Conservation (phyloP, 2,888 invertebrate genomes). For the Octonoba sinensis region DNA sequence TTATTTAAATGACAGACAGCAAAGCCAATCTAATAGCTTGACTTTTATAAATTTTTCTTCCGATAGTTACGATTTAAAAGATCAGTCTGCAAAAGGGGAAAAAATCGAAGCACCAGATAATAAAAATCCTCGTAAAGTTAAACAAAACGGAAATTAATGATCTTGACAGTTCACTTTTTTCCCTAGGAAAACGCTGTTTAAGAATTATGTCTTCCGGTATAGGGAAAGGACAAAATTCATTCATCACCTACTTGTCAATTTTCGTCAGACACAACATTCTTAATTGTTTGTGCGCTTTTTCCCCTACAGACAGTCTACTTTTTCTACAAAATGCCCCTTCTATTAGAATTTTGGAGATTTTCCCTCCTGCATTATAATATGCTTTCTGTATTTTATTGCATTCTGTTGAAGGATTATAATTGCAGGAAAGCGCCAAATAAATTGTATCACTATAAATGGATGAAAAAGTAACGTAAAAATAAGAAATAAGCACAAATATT, state of each 20-base stretch:
- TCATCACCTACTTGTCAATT: slow-evolving; percentile 62
- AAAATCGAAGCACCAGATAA: slow-evolving; percentile 20
- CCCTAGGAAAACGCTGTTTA: slow-evolving; percentile 48
- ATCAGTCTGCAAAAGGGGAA: slow-evolving; percentile 15
- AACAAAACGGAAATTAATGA: slow-evolving; percentile 65
- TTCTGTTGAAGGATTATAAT: too few relatives aligned
- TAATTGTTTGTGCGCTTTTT: slow-evolving; percentile 49
- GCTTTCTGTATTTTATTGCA: too few relatives aligned
- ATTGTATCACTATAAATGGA: too few relatives aligned
- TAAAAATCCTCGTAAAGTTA: slow-evolving; percentile 46
- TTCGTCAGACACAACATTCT: slow-evolving; percentile 50
- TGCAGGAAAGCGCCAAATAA: too few relatives aligned
- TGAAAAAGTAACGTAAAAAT: too few relatives aligned
- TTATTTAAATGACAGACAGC: too few relatives aligned
- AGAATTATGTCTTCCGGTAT: slow-evolving; percentile 60
- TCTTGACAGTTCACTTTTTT: slow-evolving; percentile 50
- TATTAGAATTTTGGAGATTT: too few relatives aligned
- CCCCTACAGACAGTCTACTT: slow-evolving; percentile 47
- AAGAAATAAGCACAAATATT: too few relatives aligned
- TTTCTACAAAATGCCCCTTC: not conserved
- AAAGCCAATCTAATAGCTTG: too few relatives aligned
- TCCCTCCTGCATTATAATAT: too few relatives aligned
- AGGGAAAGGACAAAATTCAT: slow-evolving; percentile 47
- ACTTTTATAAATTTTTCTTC: slow-evolving; percentile 20
- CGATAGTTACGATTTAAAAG: slow-evolving; percentile 47